phyloP scores from a whole-genome alignment of 2,113 vertebrate genomes.

The Crocuta crocuta region DNA sequence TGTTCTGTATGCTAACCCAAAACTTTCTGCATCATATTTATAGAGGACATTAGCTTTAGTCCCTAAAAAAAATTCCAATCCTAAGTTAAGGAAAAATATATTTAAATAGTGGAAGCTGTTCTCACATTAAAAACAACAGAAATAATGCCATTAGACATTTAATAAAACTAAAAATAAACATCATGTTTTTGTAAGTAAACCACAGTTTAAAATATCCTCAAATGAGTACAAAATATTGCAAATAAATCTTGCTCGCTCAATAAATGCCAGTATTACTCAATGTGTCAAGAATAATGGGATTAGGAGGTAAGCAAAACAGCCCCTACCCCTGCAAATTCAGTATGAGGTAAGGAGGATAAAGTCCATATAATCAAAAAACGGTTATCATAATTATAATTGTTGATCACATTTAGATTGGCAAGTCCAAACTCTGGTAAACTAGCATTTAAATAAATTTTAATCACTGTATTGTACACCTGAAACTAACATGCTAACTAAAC shows the following conservation, averaged over 20 bases:
- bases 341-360: neutral
- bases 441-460: constrained; percentile 3
- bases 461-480: neutral
- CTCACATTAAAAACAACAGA: neutral
- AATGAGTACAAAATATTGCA: neutral
- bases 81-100: neutral
- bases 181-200: constrained; percentile 3
- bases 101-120: neutral
- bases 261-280: neutral
- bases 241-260: constrained; percentile 20
- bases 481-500: neutral
- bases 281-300: neutral
- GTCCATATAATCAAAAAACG: constrained; percentile 3
- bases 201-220: constrained; percentile 15
- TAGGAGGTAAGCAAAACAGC: neutral
- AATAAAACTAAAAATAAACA: neutral
- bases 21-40: neutral
- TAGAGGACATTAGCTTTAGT: neutral
- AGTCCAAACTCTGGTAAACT: neutral
- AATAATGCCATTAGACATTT: neutral
- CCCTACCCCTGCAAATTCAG: neutral
- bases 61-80: neutral
- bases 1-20: neutral
- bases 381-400: neutral
- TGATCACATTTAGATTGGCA: neutral